These are phyloP conservation scores for Vanacampus margaritifer DNA, from an alignment of 2,113 vertebrate species.

Conservation along the genomic window DNA sequence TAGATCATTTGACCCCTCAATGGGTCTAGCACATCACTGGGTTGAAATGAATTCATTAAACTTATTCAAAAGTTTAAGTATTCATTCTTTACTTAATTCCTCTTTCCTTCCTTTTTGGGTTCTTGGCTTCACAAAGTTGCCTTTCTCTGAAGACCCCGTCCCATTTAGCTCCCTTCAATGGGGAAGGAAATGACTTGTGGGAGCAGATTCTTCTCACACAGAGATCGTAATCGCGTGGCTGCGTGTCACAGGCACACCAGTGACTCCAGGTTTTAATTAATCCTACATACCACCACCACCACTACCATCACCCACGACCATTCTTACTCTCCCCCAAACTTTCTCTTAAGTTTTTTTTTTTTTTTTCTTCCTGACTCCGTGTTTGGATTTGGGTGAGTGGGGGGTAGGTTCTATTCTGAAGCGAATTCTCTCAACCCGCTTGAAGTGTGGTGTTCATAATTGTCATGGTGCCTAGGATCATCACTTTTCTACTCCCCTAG, in stretches of 20 bases:
- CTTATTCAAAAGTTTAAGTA: slow-evolving; percentile 59
- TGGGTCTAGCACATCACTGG: slow-evolving; percentile 59
- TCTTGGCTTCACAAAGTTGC: slow-evolving; percentile 56
- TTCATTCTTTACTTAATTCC: slow-evolving; percentile 47
- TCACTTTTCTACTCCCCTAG: slow-evolving; percentile 42
- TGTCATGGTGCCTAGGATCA: slow-evolving; percentile 28
- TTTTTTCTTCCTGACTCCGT: neutral
- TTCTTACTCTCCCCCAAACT: slow-evolving; percentile 43
- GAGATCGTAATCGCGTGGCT: slow-evolving; percentile 46
- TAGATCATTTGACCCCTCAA: slow-evolving; percentile 76
- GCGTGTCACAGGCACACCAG: slow-evolving; percentile 57
- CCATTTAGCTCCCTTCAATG: slow-evolving; percentile 39
- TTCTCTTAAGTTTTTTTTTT: slow-evolving; percentile 25
- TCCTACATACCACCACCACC: slow-evolving; percentile 48
- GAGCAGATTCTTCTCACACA: slow-evolving; percentile 63
- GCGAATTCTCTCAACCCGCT: slow-evolving; percentile 25
- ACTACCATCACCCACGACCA: slow-evolving; percentile 26
- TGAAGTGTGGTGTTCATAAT: slow-evolving; percentile 32
- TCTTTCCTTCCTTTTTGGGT: slow-evolving; percentile 23
- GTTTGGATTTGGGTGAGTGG: slow-evolving; percentile 10
- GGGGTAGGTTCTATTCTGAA: neutral
- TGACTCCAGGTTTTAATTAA: slow-evolving; percentile 71
- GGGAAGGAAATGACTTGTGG: slow-evolving; percentile 66
- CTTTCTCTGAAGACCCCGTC: slow-evolving; percentile 46
- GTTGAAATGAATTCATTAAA: slow-evolving; percentile 73